Evolutionary conservation across 2,113 vertebrate species (phyloP).

Genomic region (Tyto alba): DNA sequence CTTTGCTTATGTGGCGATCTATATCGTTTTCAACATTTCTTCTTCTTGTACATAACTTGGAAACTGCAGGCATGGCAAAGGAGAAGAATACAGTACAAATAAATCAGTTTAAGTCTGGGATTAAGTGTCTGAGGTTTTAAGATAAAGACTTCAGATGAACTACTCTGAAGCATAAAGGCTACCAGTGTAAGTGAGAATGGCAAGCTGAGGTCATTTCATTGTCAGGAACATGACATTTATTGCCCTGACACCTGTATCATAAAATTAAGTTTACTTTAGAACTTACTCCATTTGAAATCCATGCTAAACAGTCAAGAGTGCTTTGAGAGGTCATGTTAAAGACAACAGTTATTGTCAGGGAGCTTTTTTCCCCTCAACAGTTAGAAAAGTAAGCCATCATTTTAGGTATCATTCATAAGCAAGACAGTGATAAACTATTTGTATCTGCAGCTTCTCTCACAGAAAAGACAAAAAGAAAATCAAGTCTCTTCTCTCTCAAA

Average conservation of each 20-base stretch:
- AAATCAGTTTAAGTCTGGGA: not conserved
- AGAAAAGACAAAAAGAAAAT: conserved; percentile 12
- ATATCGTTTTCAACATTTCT: not conserved
- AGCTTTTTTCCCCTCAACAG: not conserved
- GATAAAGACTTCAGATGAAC: not conserved
- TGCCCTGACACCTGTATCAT: not conserved
- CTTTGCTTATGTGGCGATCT: not conserved
- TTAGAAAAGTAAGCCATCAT: not conserved
- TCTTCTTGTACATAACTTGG: not conserved
- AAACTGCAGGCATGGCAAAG: not conserved
- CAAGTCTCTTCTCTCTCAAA: not conserved
- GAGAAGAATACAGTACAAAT: conserved; percentile 29
- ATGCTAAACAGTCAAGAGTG: not conserved
- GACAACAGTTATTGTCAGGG: not conserved
- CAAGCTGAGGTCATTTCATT: not conserved
- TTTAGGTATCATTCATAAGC: not conserved
- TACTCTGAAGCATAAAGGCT: not conserved
- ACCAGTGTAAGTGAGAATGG: not conserved
- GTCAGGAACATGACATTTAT: not conserved
- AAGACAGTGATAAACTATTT: not conserved
- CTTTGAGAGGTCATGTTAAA: not conserved
- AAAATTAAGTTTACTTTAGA: conserved; percentile 15
- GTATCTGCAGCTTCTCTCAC: not conserved
- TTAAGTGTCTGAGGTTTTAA: conserved; percentile 15
- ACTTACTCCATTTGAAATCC: not conserved